Base-by-base conservation (phyloP, 2,888 invertebrate genomes). In the Phortica magna region DNA sequence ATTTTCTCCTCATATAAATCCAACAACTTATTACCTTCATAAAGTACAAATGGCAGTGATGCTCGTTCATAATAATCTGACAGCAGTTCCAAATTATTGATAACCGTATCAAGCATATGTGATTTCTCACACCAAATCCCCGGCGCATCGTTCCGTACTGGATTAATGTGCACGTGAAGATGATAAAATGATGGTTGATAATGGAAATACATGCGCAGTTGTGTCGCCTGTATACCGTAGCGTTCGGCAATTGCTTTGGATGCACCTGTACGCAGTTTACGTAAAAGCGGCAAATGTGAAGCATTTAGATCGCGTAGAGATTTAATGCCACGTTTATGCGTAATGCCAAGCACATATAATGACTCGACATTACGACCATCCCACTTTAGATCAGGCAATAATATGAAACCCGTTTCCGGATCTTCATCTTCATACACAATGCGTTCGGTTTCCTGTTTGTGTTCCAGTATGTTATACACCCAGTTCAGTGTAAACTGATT, bases 131-230 rank as follows among this genome's bases (percentile, higher is more conserved):
- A 95, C 92, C 94, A 94, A 85, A 96, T 96, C 43, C 98, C 96
- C 67, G 96, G 96, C 0, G 96, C 95, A 83, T 97, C 96, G 92
- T 95, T 95, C 67, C 94, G 93, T 2, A 98, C 90, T 76, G 95
- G 94, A 12, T 97, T 97, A 88, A 98, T 97, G 91, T 99, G 99
- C 0, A 99, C 94, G 91, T 99, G 99, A 0, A 99, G 93, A 90
- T 99, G 98, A 92, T 98, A 99, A 93, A 98, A 99, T 0, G 98
- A 97, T 0, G 99, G 99, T 88, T 98, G 98, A 92, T 99, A 99
- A 91, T 99, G 99, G 0, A 99, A 91, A 91, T 96, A 99, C 79
- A 97, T 94, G 39, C 98, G 94, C 41, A 99, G 91, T 88, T 97
- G 95, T 6, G 94, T 94, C 17, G 93, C 91, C 4, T 94, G 92